Base-by-base conservation (phyloP, 1,140 invertebrate species). In the Neotoxoptera formosana region DNA sequence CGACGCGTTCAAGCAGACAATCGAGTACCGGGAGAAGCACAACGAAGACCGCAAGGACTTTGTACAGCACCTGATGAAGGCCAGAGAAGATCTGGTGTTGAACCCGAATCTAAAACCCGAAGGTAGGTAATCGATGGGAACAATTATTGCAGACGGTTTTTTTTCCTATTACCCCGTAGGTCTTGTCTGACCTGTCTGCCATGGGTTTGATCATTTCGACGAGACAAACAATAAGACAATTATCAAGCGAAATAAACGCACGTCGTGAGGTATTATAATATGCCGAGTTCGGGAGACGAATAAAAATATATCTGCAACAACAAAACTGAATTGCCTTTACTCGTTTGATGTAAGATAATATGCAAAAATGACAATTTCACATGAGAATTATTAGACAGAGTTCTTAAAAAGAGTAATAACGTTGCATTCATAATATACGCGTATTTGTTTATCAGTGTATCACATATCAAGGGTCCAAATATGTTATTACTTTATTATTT, bases 1-100 rank as follows among this genome's bases (percentile, higher is more conserved):
- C 8, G 91, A 81, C 47, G 36, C 94, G n/a, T 94, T 94, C 7
- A 83, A 90, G 1, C 92, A 95, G n/a, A 95, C 95, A 0, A 94
- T 95, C 25, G 90, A 93, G 0, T 94, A 95, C 81, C 60, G 95
- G 0, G 94, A 94, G 20, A 56, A 92, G 14, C 84, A 94, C 81
- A 94, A 94, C 20, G 94, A 94, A 23, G 89, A 90, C 56, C 94
- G 95, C 8, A 94, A 95, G 41, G 95, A 95, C 94, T 95, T 95
- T 76, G 94, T 95, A 14, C 76, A 93, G 4, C 67, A 84, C 41
- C 48, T 93, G 48, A 93, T 93, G 91, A 93, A 93, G 23, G 91
- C 91, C 81, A 41, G 91, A 11, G 34, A 93, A 25, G 91, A 93
- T 17, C 23, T 93, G 34, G 91, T 93, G 45, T n/a, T 93, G 34